Evolutionary conservation across 2,888 invertebrate genomes (phyloP).

Genomic region (Chloromyia formosa): DNA sequence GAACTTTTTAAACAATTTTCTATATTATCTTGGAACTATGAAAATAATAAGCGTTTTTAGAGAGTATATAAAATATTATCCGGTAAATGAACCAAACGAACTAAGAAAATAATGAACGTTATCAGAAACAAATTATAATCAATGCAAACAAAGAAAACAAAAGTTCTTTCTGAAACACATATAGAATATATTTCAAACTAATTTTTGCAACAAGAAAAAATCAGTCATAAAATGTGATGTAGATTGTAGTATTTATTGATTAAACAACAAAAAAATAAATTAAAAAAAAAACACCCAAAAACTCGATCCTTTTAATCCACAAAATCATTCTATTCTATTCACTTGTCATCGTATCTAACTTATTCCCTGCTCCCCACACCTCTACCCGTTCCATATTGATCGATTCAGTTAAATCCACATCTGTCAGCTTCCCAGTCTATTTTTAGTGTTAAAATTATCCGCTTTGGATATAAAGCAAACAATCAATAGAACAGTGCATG

Average conservation of each 20-base stretch:
- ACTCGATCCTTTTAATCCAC: neutral
- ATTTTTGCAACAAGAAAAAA: slow-evolving; percentile 41
- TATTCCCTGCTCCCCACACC: neutral
- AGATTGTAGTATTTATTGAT: slow-evolving; percentile 53
- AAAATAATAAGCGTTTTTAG: slow-evolving; percentile 12
- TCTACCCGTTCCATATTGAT: neutral
- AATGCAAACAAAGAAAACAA: slow-evolving; percentile 35
- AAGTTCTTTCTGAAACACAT: neutral
- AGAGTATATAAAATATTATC: neutral
- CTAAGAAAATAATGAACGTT: neutral
- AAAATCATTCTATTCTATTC: slow-evolving; percentile 1
- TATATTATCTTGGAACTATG: neutral
- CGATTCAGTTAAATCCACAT: no score
- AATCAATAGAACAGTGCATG: no score
- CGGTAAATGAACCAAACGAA: slow-evolving; percentile 21
- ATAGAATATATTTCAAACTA: slow-evolving; percentile 5
- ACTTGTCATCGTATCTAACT: neutral
- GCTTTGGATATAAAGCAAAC: no score
- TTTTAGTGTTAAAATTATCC: no score
- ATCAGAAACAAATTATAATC: slow-evolving; percentile 9
- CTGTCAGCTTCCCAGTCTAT: no score
- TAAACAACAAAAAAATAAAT: slow-evolving; percentile 29
- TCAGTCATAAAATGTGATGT: slow-evolving; percentile 55
- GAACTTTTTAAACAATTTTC: neutral
- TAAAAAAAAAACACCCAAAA: slow-evolving; percentile 6